phyloP scores from a whole-genome alignment of 2,113 vertebrate species.

The Leuciscus idus region DNA sequence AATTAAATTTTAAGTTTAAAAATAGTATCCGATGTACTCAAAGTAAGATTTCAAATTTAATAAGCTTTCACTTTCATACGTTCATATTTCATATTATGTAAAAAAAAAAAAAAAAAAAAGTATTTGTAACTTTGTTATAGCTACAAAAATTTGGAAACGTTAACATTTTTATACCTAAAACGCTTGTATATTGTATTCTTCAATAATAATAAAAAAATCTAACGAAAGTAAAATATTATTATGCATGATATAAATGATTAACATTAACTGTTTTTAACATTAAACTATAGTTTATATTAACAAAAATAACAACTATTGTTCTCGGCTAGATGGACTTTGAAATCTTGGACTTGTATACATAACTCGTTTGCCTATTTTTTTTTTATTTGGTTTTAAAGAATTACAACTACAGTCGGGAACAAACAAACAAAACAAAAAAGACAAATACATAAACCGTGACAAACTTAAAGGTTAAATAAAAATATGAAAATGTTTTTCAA shows the following conservation, averaged over 20 bases:
- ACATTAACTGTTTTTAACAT: neutral
- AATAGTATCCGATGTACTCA: neutral
- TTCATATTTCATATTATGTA: neutral
- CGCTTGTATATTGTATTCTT: neutral
- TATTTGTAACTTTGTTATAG: neutral
- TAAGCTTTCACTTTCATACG: neutral
- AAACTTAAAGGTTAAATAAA: too few relatives aligned
- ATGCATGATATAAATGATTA: neutral
- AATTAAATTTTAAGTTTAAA: neutral
- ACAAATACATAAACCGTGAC: too few relatives aligned
- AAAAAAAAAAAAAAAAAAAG: neutral
- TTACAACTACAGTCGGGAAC: too few relatives aligned
- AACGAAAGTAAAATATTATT: neutral
- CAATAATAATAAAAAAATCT: neutral
- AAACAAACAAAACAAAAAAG: too few relatives aligned
- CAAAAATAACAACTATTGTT: neutral
- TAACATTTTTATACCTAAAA: neutral
- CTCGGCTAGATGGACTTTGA: neutral
- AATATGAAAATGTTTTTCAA: too few relatives aligned
- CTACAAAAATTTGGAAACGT: too few relatives aligned
- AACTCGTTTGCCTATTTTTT: neutral
- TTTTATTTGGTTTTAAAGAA: neutral
- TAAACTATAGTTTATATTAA: neutral
- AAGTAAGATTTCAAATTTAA: neutral
- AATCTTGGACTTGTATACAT: neutral